Base-by-base conservation (phyloP, 2,888 invertebrate genomes). In the Cepaea hortensis region DNA sequence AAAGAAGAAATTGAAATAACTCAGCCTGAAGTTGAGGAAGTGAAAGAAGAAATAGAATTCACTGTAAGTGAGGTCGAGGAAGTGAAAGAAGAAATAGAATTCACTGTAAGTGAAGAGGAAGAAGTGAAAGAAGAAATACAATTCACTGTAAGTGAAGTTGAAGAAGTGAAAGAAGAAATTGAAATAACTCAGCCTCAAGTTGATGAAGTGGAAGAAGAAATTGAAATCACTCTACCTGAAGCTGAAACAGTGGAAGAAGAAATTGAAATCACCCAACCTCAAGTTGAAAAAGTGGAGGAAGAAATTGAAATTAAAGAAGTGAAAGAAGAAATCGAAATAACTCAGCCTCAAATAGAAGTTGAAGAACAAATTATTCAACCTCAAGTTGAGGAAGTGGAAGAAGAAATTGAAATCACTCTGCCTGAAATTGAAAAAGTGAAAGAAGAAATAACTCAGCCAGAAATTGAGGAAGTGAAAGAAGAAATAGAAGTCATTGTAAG, bases 281-380 rank as follows among this genome's bases (percentile, higher is more conserved):
- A 87, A 86, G 85, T 87, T 20, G 81, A 76, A 76, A 70, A 85
- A 73, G 81, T 85, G n/a, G 85, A 87, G n/a, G 87, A 87, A 35
- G 76, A 88, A 48, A 94, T 85, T 46, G 82, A 70, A 62, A 50
- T 87, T 61, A 96, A 91, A 85, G 88, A 90, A 15, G 85, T 81
- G 55, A 75, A 90, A 3, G 93, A 93, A 92, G 91, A 93, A 87
- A 91, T 91, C 15, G 89, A 92, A 55, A 92, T 95, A 90, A 92
- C 20, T 75, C 48, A 76, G 23, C 79, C 87, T 23, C 79, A 85
- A 88, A 81, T 87, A n/a, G 81, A 87, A 62, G 80, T 87, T 75
- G 89, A 90, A 85, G 77, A 87, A 35, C 89, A 92, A 50, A 92
- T 95, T 90, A 92, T n/a, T 77, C 73, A 81, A 23, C 75, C 87